phyloP scores from a whole-genome alignment of 2,113 vertebrate species.

The Ariopsis seemanni region DNA sequence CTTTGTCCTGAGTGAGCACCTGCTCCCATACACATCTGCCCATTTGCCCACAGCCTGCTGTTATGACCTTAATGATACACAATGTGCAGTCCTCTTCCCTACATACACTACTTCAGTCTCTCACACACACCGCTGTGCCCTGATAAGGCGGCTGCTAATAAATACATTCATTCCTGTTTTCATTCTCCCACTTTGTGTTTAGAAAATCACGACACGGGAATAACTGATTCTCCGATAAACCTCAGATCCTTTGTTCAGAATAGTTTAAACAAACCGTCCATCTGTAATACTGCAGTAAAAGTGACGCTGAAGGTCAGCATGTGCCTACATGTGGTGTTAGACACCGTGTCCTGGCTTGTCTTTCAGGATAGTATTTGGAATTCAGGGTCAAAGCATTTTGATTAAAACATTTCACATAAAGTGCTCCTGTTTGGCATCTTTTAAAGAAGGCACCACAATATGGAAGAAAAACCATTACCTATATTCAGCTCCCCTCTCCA shows the following conservation, averaged over 20 bases:
- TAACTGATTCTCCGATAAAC: neutral
- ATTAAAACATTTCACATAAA: constrained; percentile 27
- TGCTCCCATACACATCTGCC: constrained; percentile 14
- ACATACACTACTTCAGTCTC: neutral
- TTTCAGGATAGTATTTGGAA: neutral
- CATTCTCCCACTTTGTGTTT: constrained; percentile 1
- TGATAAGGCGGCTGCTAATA: neutral
- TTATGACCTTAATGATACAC: constrained; percentile 33
- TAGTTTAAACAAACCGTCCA: neutral
- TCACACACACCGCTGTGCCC: neutral
- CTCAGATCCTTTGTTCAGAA: neutral
- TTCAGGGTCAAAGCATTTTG: neutral
- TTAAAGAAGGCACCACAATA: constrained; percentile 42
- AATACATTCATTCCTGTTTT: constrained; percentile 33
- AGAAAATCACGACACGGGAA: neutral
- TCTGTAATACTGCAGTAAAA: neutral
- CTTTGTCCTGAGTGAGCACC: constrained; percentile 5
- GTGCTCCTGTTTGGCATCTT: constrained; percentile 51
- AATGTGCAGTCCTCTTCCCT: neutral
- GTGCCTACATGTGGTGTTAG: neutral
- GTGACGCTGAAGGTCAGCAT: neutral
- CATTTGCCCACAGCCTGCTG: constrained; percentile 47
- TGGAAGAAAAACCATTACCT: neutral
- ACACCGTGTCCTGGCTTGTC: neutral
- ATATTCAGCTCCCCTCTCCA: neutral